Evolutionary conservation across 1,140 invertebrate genomes (phyloP), one percentile per base, ranked within the genome.

Genomic region (Cydia strobilella): DNA sequence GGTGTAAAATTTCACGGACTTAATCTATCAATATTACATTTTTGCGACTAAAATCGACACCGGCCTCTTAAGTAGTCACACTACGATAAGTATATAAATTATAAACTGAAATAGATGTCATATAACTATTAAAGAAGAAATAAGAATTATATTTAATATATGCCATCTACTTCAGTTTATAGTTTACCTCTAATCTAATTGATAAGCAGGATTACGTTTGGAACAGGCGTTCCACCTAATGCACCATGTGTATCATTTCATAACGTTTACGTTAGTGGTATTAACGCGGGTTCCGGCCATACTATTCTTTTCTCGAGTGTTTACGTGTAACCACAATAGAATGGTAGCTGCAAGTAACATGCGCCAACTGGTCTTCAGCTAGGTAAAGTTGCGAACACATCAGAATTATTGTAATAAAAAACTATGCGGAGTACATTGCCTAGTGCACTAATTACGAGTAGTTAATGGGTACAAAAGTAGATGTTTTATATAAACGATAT

Each of bases 231-330:
- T 35, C 65, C 2, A n/a, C n/a, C 48, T 69, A 84, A 80, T 79
- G 76, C 82, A 83, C 85, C 89, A 87, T 81, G 80, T 90, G 89
- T 85, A 85, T 83, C 84, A 84, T 89, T 82, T 90, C 89, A 90
- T 90, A 90, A 88, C 84, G 87, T 88, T 88, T 88, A 86, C 86
- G 75, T 84, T 86, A 76, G 72, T 72, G 51, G 89, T 84, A 88
- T 87, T 87, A 90, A 85, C 82, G 84, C 76, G 75, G 35, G 79
- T 76, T 79, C 82, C 83, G 82, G 80, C 77, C 80, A 80, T 82
- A 81, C 85, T 84, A 89, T 90, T 90, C 87, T 90, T 90, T 90
- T 86, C 85, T 71, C n/a, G 63, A 74, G 74, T 88, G 83, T 88
- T 89, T 86, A 83, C 84, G 78, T 75, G 82, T 82, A 82, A 79